Evolutionary conservation across 2,797 vertebrate species (phyloP).

Genomic region (Enteromius afrohamiltoni): DNA sequence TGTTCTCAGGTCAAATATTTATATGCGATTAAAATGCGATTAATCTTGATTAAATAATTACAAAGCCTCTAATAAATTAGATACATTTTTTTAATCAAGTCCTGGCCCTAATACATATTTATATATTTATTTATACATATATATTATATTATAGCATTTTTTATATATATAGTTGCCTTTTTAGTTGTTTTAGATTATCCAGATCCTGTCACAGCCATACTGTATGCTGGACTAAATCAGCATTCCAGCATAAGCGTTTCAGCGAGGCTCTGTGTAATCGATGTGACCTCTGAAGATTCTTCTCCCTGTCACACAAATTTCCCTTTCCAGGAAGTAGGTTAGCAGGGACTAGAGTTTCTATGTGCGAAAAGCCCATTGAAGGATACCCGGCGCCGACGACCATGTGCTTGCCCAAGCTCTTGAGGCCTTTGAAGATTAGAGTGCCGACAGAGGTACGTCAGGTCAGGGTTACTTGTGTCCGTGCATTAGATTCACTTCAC

Average conservation of each 20-base stretch:
- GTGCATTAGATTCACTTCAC: slow-evolving; percentile 13
- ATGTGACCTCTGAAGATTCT: slow-evolving; percentile 21
- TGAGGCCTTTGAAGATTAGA: slow-evolving; percentile 35
- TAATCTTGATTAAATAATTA: too few relatives aligned
- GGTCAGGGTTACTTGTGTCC: slow-evolving; percentile 15
- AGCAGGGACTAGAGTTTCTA: slow-evolving; percentile 16
- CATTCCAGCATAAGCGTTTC: not conserved
- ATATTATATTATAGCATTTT: too few relatives aligned
- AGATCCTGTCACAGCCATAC: not conserved
- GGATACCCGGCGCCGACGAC: not conserved
- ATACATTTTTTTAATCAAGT: too few relatives aligned
- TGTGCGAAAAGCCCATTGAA: slow-evolving; percentile 26
- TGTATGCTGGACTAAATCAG: slow-evolving; percentile 2
- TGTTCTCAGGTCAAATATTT: too few relatives aligned
- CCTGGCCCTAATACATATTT: too few relatives aligned
- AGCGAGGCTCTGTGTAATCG: slow-evolving; percentile 20
- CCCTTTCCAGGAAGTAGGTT: slow-evolving; percentile 27
- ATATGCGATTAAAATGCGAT: too few relatives aligned
- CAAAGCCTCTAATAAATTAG: too few relatives aligned
- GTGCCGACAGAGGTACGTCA: not conserved
- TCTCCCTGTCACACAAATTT: not conserved
- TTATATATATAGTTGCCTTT: not conserved
- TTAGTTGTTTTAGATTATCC: not conserved
- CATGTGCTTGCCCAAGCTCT: slow-evolving; percentile 21
- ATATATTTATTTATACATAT: too few relatives aligned